Percentiles rank a stretch among this genome's conserved stretches.
These are phyloP conservation scores for Eupithecia insigniata DNA, from an alignment of 2,888 invertebrate genomes.

Conservation along the genomic window DNA sequence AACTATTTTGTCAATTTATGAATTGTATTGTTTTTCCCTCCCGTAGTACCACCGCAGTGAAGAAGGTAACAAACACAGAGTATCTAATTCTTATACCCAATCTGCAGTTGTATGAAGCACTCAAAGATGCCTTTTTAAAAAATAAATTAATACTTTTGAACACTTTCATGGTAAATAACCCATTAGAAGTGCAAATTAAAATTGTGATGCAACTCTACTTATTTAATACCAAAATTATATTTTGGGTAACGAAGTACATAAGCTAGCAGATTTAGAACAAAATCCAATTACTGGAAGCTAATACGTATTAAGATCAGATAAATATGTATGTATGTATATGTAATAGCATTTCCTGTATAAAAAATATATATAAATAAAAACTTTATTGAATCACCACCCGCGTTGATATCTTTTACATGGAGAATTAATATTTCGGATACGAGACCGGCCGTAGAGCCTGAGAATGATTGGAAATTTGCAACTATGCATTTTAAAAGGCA, in stretches of 20 bases:
- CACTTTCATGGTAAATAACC: neutral
- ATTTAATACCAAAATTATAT: neutral
- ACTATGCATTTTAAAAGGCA: neutral
- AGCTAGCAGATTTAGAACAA: neutral
- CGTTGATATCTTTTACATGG: conserved; percentile 11
- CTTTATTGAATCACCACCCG: neutral
- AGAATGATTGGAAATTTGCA: neutral
- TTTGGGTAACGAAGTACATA: no score
- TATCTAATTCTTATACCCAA: neutral
- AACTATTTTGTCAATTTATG: conserved; percentile 49
- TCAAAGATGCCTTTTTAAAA: neutral
- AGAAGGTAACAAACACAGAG: neutral
- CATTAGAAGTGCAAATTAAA: no score
- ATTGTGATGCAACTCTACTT: neutral
- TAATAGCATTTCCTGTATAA: neutral
- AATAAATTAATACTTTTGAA: neutral
- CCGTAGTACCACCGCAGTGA: neutral
- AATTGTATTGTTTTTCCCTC: neutral
- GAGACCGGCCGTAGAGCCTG: neutral
- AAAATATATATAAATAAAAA: neutral
- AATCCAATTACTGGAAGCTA: no score
- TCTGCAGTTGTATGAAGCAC: neutral
- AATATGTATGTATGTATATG: neutral
- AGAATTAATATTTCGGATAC: neutral
- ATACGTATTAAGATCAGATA: neutral